Base-by-base conservation (phyloP, 2,888 invertebrate species). In the Phytoseiulus persimilis region DNA sequence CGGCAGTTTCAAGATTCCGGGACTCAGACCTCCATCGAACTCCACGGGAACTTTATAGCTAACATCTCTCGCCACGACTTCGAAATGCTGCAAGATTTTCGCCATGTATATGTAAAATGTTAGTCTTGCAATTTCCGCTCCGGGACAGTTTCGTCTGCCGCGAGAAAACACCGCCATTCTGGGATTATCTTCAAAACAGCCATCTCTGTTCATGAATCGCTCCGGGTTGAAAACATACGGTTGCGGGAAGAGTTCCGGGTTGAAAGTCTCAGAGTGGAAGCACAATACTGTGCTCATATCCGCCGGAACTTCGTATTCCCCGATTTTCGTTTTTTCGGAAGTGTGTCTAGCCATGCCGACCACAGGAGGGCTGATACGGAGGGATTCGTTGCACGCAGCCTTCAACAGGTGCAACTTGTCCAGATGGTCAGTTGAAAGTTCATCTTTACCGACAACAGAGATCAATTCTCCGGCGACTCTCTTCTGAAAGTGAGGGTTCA, bases 211-310 rank as follows among this genome's bases (percentile, higher is more conserved):
- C 1, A 90, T 23, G 89, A 89, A 89, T 23, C 90, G 89, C 89
- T 89, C 90, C 2, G 89, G 90, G 31, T 89, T 83, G 83, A 90
- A 90, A 9, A 0, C 39, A 18, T 39, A 46, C 33, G 90, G 90
- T 14, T 90, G 89, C 31, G 65, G 33, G 83, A 89, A 90, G 33
- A 33, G 32, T 5, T 32, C 6, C n/a, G 83, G 23, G 83, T 83
- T 45, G 45, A 23, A 83, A 32, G 87, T 84, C 39, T 89, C 89
- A 0, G 83, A 83, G 11, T 83, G 83, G 5, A 90, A 32, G 83
- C 46, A 39, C 83, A 33, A 31, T n/a, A 33, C 9, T 45, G 87
- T 31, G 89, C 46, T 65, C 3, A 0, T 87, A n/a, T 45, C 33
- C 9, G 3, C 33, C 11, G 87, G 87, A 9, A 87, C 45, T 9